Conservation (phyloP, 1,140 invertebrate species). For the Eulimnadia texana region DNA sequence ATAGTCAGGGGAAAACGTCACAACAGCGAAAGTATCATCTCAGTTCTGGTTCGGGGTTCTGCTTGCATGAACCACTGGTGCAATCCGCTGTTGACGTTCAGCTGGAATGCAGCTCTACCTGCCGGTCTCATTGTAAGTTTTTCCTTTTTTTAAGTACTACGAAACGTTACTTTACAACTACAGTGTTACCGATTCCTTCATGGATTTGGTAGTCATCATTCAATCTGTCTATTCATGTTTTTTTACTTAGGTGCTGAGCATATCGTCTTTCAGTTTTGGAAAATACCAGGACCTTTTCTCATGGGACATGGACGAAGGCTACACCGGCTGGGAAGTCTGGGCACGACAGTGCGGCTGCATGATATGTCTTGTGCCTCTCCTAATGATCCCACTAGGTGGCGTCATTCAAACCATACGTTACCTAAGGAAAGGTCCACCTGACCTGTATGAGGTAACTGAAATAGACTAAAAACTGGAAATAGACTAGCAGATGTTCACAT, state of each 20-base stretch:
- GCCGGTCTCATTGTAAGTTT: constrained; percentile 40
- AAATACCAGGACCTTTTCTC: constrained; percentile 54
- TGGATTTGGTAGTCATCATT: too few species aligned
- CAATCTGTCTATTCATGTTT: too few species aligned
- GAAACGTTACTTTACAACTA: too few species aligned
- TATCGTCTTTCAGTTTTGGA: constrained; percentile 58
- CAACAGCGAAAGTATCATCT: constrained; percentile 62
- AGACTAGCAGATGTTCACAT: constrained; percentile 13
- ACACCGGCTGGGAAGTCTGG: constrained; percentile 60
- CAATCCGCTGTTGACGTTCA: constrained; percentile 60
- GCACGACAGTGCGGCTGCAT: constrained; percentile 56
- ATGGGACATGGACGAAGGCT: constrained; percentile 40
- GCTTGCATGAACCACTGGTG: constrained; percentile 23
- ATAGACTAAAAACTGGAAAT: not conserved
- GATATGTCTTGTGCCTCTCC: constrained; percentile 57
- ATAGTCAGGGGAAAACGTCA: constrained; percentile 68
- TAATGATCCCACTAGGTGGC: constrained; percentile 57
- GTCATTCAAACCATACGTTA: constrained; percentile 71
- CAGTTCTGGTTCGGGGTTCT: constrained; percentile 36
- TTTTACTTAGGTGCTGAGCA: constrained; percentile 47
- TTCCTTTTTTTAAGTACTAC: too few species aligned
- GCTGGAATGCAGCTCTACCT: constrained; percentile 73
- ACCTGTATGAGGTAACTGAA: constrained; percentile 65
- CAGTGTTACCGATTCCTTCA: too few species aligned
- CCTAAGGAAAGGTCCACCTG: constrained; percentile 59